A percentile compares a stretch with the other conserved stretches of the same genome.
Evolutionary conservation across 2,888 invertebrate species (phyloP).

Genomic region (Tortrix viridana): DNA sequence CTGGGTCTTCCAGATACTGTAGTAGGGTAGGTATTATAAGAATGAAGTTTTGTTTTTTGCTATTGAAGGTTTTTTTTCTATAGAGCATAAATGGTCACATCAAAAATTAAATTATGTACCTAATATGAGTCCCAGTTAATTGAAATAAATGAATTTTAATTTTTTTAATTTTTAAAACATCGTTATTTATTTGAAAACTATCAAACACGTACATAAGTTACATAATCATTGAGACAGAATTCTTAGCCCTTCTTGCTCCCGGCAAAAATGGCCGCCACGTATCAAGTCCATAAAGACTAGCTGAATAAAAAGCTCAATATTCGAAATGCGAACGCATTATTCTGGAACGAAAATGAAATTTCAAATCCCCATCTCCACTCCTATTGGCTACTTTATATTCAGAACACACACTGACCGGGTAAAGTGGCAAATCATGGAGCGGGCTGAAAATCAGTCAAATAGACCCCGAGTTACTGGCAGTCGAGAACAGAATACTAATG

Average conservation of each 20-base stretch:
- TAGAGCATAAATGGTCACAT: too few relatives aligned
- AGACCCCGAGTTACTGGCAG: constrained; percentile 76
- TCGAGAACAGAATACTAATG: constrained; percentile 67
- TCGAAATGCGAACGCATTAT: constrained; percentile 72
- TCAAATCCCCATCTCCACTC: constrained; percentile 59
- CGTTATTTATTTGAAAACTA: too few relatives aligned
- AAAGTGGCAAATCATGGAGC: constrained; percentile 83
- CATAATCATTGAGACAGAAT: too few relatives aligned
- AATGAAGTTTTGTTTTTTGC: too few relatives aligned
- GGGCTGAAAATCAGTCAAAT: constrained; percentile 83
- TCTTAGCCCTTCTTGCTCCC: too few relatives aligned
- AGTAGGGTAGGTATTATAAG: too few relatives aligned
- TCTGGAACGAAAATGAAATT: constrained; percentile 76
- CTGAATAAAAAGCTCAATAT: constrained; percentile 66
- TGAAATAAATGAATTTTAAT: too few relatives aligned
- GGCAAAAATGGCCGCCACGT: constrained; percentile 21
- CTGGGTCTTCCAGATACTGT: too few relatives aligned
- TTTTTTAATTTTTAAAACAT: too few relatives aligned
- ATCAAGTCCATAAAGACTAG: background rate
- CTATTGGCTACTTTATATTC: constrained; percentile 76
- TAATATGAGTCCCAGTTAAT: too few relatives aligned
- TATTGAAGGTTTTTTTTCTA: too few relatives aligned
- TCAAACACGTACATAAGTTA: background rate
- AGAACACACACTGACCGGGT: constrained; percentile 75
- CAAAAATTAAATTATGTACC: too few relatives aligned